Evolutionary conservation across 2,797 vertebrate species (phyloP).

Genomic region (Neosilurus hyrtlii): DNA sequence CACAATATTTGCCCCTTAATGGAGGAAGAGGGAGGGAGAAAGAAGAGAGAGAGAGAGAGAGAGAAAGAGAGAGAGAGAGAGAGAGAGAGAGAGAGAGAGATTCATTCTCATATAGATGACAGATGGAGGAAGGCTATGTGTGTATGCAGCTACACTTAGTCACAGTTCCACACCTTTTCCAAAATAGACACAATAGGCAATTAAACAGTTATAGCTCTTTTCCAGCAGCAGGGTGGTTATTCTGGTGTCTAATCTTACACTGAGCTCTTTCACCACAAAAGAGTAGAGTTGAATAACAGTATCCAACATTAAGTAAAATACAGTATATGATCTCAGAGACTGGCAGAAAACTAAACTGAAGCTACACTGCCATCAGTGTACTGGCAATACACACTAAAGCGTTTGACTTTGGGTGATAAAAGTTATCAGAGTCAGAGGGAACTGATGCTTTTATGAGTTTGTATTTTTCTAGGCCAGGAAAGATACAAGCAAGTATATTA

Average conservation of each 20-base stretch:
- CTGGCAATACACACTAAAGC: not conserved
- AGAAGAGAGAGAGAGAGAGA: not conserved
- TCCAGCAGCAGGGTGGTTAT: not conserved
- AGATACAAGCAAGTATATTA: not conserved
- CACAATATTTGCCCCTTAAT: not conserved
- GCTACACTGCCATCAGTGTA: not conserved
- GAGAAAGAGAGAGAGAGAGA: not conserved
- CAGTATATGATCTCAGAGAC: not conserved
- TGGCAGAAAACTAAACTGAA: not conserved
- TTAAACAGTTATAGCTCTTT: not conserved
- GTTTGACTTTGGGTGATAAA: not conserved
- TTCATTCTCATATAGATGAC: not conserved
- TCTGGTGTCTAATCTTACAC: not conserved
- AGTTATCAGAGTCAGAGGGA: not conserved
- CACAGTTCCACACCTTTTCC: slow-evolving; percentile 12
- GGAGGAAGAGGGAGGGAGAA: not conserved
- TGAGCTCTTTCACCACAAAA: not conserved
- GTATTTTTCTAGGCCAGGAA: not conserved
- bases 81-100: slow-evolving; percentile 7
- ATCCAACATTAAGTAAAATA: not conserved
- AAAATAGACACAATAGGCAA: slow-evolving; percentile 26
- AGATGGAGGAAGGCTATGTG: not conserved
- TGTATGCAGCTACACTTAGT: slow-evolving; percentile 8
- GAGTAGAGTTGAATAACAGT: not conserved
- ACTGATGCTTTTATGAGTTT: not conserved